Conservation (phyloP, 2,888 invertebrate species). For the Lepidocyrtoides sp. region DNA sequence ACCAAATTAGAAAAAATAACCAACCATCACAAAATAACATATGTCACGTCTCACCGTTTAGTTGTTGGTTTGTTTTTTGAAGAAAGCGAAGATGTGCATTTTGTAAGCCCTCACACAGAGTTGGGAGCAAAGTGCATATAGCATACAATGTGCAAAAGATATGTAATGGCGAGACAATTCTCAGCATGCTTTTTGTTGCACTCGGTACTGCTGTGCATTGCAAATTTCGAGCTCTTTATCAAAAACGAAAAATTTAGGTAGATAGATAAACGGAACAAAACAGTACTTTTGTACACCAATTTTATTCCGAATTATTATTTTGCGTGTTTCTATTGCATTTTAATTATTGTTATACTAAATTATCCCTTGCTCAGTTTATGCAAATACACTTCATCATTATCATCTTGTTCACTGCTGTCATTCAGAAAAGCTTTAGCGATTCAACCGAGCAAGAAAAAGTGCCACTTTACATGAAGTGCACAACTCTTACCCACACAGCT, state of each 20-base stretch:
- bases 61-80: not conserved
- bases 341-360: conserved; percentile 33
- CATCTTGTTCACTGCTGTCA: not conserved
- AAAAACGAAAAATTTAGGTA: conserved; percentile 11
- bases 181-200: conserved; percentile 25
- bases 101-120: conserved; percentile 69
- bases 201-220: not conserved
- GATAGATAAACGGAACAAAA: not conserved
- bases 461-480: conserved; percentile 45
- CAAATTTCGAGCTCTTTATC: not conserved
- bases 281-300: not conserved
- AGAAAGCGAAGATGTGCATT: conserved; percentile 52
- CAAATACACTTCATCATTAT: conserved; percentile 1
- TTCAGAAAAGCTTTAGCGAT: conserved; percentile 30
- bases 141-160: not conserved
- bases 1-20: conserved; percentile 41
- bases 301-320: not conserved
- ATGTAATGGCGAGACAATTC: not conserved
- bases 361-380: too few relatives aligned
- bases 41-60: conserved; percentile 46
- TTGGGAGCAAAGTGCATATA: conserved; percentile 48
- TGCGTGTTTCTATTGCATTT: not conserved
- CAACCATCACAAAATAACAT: conserved; percentile 27
- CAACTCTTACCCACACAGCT: not conserved
- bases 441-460: conserved; percentile 49